These are phyloP conservation scores for Neosilurus mollespiculum DNA, from an alignment of 2,797 vertebrate species.

Conservation along the genomic window DNA sequence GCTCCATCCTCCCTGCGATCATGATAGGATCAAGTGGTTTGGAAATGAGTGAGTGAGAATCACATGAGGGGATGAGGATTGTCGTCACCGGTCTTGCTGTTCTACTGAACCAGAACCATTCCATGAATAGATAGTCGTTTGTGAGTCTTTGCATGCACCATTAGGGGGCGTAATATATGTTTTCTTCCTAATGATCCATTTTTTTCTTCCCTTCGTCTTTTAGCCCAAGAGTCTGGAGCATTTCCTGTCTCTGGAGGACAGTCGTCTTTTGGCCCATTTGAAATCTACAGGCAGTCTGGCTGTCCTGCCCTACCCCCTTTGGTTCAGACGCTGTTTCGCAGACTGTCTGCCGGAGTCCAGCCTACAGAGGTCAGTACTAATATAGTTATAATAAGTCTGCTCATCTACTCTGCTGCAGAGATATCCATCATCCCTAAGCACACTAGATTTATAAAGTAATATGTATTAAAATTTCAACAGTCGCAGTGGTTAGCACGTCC, in stretches of 20 bases:
- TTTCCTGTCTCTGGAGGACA: slow-evolving; percentile 91
- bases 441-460: neutral
- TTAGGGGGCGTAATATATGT: neutral
- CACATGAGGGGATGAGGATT: too few species aligned
- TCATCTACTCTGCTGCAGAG: neutral
- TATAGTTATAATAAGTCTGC: neutral
- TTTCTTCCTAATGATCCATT: neutral
- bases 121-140: neutral
- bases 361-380: slow-evolving; percentile 83
- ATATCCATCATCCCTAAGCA: neutral
- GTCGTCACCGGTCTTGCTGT: too few species aligned
- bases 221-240: slow-evolving; percentile 95
- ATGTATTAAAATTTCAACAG: neutral
- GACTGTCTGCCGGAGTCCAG: slow-evolving; percentile 93
- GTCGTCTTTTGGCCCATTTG: slow-evolving; percentile 83
- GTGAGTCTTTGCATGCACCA: too few species aligned
- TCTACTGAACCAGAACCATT: neutral
- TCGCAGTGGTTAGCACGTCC: too few species aligned
- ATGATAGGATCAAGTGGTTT: too few species aligned
- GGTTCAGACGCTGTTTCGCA: slow-evolving; percentile 93
- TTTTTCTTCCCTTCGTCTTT: slow-evolving; percentile 44
- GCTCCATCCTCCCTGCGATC: too few species aligned
- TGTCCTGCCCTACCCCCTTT: slow-evolving; percentile 85
- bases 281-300: slow-evolving; percentile 75
- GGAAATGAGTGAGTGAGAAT: too few species aligned